Evolutionary conservation across 2,888 invertebrate species (phyloP), one percentile per base, ranked within the genome.

Genomic region (Mythimna lalbum): DNA sequence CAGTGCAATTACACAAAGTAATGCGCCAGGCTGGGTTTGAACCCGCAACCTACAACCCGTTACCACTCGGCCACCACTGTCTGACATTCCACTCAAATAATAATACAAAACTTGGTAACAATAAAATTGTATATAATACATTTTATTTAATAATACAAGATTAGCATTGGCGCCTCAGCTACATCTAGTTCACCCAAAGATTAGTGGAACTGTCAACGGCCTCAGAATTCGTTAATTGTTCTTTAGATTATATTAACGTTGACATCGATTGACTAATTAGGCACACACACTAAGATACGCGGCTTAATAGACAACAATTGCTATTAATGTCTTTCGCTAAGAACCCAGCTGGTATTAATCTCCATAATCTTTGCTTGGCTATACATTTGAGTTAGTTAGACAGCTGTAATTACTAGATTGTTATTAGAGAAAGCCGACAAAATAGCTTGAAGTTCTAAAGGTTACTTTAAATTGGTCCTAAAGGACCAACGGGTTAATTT

Each of bases 281-380:
- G 33, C 52, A 55, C 69, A 63, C 49, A 68, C 63, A 69, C 36
- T 75, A 19, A 23, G 43, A 27, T 27, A 62, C 60, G 66, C 78
- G 53, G 49, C 52, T 83, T 80, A 84, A 88, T 88, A 73, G 73
- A 77, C 55, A 12, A 73, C 87, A 88, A 87, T 87, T 88, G 83
- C 79, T 78, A 80, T 83, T 81, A 87, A 87, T 85, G 78, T 57
- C 76, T 78, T 70, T 81, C 72, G 72, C 80, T 69, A 67, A 69
- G 63, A 56, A 76, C 69, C 78, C 67, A 63, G 71, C 74, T 66
- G 57, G 63, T 73, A 78, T 84, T 84, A 82, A 87, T 84, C 83
- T 80, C 81, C 81, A 84, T 82, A 85, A 74, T 78, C 80, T 61
- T 70, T 31, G 62, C 63, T 60, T 68, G 69, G 70, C 71, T 47